Evolutionary conservation across 2,797 vertebrate species (phyloP).

Genomic region (Staurois parvus): DNA sequence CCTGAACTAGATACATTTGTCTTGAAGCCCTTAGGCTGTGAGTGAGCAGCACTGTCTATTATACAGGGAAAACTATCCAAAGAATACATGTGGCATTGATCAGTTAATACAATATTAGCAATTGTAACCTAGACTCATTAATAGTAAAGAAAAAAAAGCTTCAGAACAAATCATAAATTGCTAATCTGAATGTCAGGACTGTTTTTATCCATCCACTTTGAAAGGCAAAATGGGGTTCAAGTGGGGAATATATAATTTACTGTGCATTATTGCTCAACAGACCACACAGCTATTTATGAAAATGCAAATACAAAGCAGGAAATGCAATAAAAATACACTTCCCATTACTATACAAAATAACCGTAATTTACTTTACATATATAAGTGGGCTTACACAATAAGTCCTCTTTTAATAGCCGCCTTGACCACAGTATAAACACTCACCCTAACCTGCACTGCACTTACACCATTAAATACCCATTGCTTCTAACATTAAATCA

Average conservation of each 20-base stretch:
- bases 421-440: slow-evolving; percentile 19
- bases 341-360: slow-evolving; percentile 6
- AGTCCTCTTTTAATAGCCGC: slow-evolving; percentile 34
- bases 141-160: neutral
- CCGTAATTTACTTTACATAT: slow-evolving; percentile 17
- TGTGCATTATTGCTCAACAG: neutral
- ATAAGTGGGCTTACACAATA: slow-evolving; percentile 15
- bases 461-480: slow-evolving; percentile 23
- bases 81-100: neutral
- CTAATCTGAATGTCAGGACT: neutral
- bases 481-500: slow-evolving; percentile 27
- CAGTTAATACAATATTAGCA: neutral
- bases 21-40: neutral
- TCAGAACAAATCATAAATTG: neutral
- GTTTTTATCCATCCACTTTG: neutral
- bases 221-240: neutral
- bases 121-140: neutral
- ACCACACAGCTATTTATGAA: neutral
- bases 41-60: neutral
- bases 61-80: neutral
- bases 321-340: slow-evolving; percentile 11
- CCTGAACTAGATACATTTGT: neutral
- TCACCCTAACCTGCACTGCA: slow-evolving; percentile 4
- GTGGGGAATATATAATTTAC: neutral
- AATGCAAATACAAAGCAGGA: neutral